phyloP scores from a whole-genome alignment of 2,888 invertebrate species.

The Drosophila setosimentum region DNA sequence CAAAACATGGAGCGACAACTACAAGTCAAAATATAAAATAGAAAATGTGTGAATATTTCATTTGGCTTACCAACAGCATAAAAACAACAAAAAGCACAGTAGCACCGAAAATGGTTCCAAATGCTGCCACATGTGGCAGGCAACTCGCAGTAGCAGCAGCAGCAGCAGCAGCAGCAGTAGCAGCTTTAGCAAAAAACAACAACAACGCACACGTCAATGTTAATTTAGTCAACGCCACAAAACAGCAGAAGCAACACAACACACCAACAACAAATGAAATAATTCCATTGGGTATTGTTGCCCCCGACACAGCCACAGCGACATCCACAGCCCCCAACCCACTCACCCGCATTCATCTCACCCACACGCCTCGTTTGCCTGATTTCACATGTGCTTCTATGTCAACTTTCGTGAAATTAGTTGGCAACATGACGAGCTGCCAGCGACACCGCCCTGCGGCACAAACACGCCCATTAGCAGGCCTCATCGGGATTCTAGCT shows the following conservation, averaged over 20 bases:
- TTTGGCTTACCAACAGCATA: conserved; percentile 56
- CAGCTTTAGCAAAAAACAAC: conserved; percentile 27
- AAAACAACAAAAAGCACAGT: conserved; percentile 17
- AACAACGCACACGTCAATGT: conserved; percentile 77
- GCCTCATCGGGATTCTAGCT: conserved; percentile 36
- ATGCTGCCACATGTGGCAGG: conserved; percentile 67
- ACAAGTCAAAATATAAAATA: conserved; percentile 74
- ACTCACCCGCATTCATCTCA: background rate
- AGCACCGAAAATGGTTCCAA: conserved; percentile 36
- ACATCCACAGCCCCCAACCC: conserved; percentile 2
- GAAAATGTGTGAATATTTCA: conserved; percentile 78
- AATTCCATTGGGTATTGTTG: conserved; percentile 80
- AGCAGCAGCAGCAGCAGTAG: conserved; percentile 30
- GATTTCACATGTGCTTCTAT: conserved; percentile 82
- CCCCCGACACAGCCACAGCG: conserved; percentile 19
- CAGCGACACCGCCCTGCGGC: conserved; percentile 53
- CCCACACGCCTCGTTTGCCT: conserved; percentile 40
- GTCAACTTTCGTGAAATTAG: conserved; percentile 84
- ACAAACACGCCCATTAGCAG: conserved; percentile 75
- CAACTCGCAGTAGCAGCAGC: conserved; percentile 35
- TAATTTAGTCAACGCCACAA: conserved; percentile 80
- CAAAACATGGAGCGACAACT: conserved; percentile 60
- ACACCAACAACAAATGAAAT: conserved; percentile 56
- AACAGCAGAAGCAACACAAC: conserved; percentile 28
- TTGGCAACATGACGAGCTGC: conserved; percentile 83